Base-by-base conservation (phyloP, 2,113 vertebrate species). In the Apteryx mantelli region DNA sequence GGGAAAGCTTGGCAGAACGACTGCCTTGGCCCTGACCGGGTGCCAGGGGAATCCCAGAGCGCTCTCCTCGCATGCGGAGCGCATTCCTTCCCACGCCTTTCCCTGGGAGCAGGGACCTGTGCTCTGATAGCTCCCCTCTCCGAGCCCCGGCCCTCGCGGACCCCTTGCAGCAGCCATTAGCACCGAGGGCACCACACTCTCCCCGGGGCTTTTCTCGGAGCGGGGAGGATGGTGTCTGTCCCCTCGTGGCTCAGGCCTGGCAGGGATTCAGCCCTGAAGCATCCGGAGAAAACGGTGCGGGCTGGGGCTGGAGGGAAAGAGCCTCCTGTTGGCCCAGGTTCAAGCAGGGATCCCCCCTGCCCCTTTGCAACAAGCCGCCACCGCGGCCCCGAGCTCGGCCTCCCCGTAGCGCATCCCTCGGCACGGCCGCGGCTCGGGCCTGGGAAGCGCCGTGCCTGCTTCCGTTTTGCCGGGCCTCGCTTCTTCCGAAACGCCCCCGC, bases 1-100 rank as follows among this genome's bases (percentile, higher is more conserved):
- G 18, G 28, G 21, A 46, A 21, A 58, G 42, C 28, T 96, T 93
- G 96, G 95, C 95, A 89, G 94, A 69, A 63, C 38, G 1, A 14
- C 26, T 2, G 30, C 69, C 5, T 2, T 2, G 46, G 81, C 87
- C 65, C 92, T 94, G 96, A 71, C 36, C 58, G n/a, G 2, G 0
- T 86, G 96, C 95, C 97, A 97, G 97, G 96, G 95, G 95, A 95
- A 90, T 96, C 95, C 96, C 97, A 94, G 88, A 0, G 30, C 3
- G 6, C 55, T 88, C 78, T 76, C 52, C 36, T 21, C 3, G 20
- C 66, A 24, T 7, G 88, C 88, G 80, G 82, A 38, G 52, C 14
- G 4, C 93, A 81, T 94, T 95, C 96, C 96, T 95, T 95, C 97
- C 95, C 97, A 95, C 95, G 88, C 93, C 5, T 90, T 96, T 96